These are phyloP conservation scores for Danaus plexippus DNA, from an alignment of 1,140 invertebrate genomes.

Conservation along the genomic window DNA sequence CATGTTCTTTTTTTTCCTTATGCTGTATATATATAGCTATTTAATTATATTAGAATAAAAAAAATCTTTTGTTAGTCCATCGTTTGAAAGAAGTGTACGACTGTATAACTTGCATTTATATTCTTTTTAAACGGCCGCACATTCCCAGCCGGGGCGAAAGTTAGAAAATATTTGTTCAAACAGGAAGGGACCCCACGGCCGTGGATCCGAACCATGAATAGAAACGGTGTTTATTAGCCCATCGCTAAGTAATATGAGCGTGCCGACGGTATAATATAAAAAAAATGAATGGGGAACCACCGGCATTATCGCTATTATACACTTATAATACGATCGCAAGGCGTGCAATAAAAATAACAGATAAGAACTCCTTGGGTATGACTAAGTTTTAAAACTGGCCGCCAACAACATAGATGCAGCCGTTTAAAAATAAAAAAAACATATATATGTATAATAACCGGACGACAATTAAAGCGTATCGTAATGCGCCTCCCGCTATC, in stretches of 20 bases:
- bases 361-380: background rate
- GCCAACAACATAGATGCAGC: background rate
- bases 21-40: background rate
- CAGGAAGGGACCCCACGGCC: constrained; percentile 32
- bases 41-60: background rate
- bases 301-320: background rate
- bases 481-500: constrained; percentile 16
- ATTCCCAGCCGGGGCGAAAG: constrained; percentile 13
- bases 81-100: background rate
- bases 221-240: constrained; percentile 36
- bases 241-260: constrained; percentile 45
- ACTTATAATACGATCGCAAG: background rate
- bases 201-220: constrained; percentile 21
- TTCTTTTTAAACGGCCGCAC: constrained; percentile 7
- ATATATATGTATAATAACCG: background rate
- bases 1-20: background rate
- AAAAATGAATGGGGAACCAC: constrained; percentile 1
- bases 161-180: constrained; percentile 46
- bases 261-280: constrained; percentile 11
- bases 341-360: background rate
- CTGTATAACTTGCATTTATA: background rate
- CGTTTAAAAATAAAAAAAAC: background rate
- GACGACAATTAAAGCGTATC: constrained; percentile 7
- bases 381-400: background rate
- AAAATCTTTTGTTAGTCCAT: background rate